Evolutionary conservation across 2,113 vertebrate genomes (phyloP), one percentile per base, ranked within the genome.

Genomic region (Typhlomys cinereus): DNA sequence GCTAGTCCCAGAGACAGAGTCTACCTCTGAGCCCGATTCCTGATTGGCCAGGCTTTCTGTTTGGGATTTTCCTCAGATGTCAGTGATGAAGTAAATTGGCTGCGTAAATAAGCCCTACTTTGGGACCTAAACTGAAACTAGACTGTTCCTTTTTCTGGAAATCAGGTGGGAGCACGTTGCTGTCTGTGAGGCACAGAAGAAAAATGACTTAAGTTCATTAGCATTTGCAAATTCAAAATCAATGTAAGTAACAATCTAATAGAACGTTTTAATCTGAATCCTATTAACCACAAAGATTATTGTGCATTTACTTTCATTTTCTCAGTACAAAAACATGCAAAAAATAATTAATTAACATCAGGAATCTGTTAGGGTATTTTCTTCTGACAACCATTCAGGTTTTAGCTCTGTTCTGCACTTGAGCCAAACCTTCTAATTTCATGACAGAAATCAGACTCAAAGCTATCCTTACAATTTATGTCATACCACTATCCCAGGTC

Each of bases 161-260:
- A 92, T 89, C 62, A 78, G 15, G 62, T 84, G 61, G 81, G 76
- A 93, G 36, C 89, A 81, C 62, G 61, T 14, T 83, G 39, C 52
- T 95, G 67, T 78, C 57, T 95, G 48, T 85, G 61, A 90, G 39
- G 23, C 85, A 70, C 20, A 7, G 62, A 18, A 62, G 17, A 36
- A 96, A 89, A 39, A 69, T 67, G 34, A n/a, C 75, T 14, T 67
- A 85, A 94, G 25, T 90, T 93, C 74, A 88, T 94, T 94, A 90
- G 21, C 52, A 91, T 92, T 92, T 95, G 46, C 41, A 89, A 91
- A 93, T 95, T 97, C 75, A 67, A 93, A 59, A 76, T 66, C 44
- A 82, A 95, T 95, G 94, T 36, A 95, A 94, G 64, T 92, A 88
- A 92, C 87, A 94, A 87, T 92, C 95, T 91, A 97, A 80, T 88